phyloP scores from a whole-genome alignment of 2,113 vertebrate species.

The Malurus elegans region DNA sequence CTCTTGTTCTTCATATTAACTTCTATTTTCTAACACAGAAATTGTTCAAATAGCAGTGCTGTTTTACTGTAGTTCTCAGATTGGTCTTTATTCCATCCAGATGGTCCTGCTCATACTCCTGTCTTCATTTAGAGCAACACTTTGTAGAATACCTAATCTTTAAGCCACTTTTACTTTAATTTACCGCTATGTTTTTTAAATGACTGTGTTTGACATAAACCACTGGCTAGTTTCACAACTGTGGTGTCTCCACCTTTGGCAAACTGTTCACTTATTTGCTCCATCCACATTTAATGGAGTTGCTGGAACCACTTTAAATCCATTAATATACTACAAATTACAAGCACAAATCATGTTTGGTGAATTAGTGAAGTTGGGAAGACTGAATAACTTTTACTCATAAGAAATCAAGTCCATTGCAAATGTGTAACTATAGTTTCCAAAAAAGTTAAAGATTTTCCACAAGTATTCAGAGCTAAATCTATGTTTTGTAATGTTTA shows the following conservation, averaged over 20 bases:
- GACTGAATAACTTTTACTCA: neutral
- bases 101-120: constrained; percentile 44
- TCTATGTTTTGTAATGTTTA: neutral
- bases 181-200: constrained; percentile 13
- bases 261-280: constrained; percentile 5
- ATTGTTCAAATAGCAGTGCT: constrained; percentile 23
- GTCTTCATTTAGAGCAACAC: constrained; percentile 31
- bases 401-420: neutral
- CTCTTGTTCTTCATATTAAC: neutral
- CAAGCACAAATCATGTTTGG: neutral
- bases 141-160: constrained; percentile 18
- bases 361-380: neutral
- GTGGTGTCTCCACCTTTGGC: constrained; percentile 51
- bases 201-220: constrained; percentile 59
- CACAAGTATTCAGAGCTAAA: neutral
- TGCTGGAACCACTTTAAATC: constrained; percentile 61
- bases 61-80: constrained; percentile 52
- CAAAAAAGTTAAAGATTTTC: neutral
- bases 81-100: constrained; percentile 54
- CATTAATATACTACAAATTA: constrained; percentile 50
- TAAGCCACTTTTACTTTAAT: constrained; percentile 45
- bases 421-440: neutral
- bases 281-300: constrained; percentile 48
- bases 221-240: constrained; percentile 51
- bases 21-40: neutral